These are phyloP conservation scores for Sicus ferrugineus DNA, from an alignment of 2,888 invertebrate species.

Conservation along the genomic window DNA sequence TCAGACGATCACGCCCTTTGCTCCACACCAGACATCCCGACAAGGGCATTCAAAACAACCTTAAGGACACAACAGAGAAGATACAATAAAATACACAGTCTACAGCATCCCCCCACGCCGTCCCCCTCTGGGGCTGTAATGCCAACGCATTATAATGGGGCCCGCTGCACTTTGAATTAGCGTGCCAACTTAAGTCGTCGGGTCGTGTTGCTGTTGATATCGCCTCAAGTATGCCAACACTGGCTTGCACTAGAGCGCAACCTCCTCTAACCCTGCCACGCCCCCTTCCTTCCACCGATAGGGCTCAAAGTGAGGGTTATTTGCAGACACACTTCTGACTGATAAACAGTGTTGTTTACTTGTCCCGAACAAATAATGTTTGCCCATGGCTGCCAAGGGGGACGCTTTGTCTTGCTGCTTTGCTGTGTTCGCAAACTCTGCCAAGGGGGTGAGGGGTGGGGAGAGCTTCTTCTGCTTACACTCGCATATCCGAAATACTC, in stretches of 20 bases:
- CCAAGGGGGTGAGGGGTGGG: background rate
- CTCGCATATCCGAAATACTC: background rate
- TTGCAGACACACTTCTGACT: slow-evolving; percentile 27
- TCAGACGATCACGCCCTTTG: background rate
- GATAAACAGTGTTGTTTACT: slow-evolving; percentile 22
- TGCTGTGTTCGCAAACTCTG: slow-evolving; percentile 8
- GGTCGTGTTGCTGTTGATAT: background rate
- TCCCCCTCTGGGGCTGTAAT: background rate
- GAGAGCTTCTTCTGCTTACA: background rate
- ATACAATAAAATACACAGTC: background rate
- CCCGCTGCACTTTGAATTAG: slow-evolving; percentile 7
- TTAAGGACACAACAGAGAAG: background rate
- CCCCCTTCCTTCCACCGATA: background rate
- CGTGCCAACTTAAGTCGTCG: slow-evolving; percentile 18
- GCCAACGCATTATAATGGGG: slow-evolving; percentile 1
- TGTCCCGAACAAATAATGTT: slow-evolving; percentile 16
- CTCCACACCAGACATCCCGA: background rate
- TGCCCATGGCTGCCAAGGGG: slow-evolving; percentile 6
- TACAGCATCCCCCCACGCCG: background rate
- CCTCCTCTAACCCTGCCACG: background rate
- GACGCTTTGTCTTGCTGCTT: slow-evolving; percentile 1
- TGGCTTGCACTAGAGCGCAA: too few relatives aligned
- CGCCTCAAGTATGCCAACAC: slow-evolving; percentile 32
- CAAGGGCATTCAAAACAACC: background rate
- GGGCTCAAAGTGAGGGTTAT: background rate